Evolutionary conservation across 2,113 vertebrate genomes (phyloP), one percentile per base, ranked within the genome.

Genomic region (Rhinolophus ferrumequinum): DNA sequence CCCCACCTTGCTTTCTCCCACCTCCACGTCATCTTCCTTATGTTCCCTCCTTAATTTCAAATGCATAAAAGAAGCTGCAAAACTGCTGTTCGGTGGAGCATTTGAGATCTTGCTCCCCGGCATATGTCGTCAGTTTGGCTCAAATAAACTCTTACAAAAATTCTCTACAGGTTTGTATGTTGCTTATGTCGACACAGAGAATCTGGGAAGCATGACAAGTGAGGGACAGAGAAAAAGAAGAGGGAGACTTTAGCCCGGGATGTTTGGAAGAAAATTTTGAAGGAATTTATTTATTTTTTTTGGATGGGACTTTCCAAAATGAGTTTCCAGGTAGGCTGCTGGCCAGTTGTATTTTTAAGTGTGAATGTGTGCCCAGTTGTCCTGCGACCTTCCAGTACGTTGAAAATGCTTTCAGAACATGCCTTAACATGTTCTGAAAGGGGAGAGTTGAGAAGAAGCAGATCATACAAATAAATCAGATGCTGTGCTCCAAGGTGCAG

Each of bases 341-440:
- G 26, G 16, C 12, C 3, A 19, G 50, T 2, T 24, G 15, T 15
- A 8, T 35, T 35, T 21, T 22, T 50, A 54, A 75, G n/a, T n/a
- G n/a, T 21, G n/a, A 11, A 0, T 2, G 4, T 0, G 4, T 41
- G 24, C 28, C 35, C 86, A 38, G 67, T 2, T 9, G 66, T 41
- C 24, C 16, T 0, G 8, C 14, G 24, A 12, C 33, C 50, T 66
- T 16, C 38, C 5, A 33, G 8, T 2, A 26, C 35, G 73, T 75
- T 33, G 64, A 38, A 73, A 62, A 22, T 26, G 33, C 19, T 38
- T 70, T 18, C 1, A 24, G 47, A n/a, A 16, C 0, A 3, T 24
- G 9, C 35, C 66, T n/a, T n/a, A n/a, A n/a, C n/a, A n/a, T n/a
- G n/a, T n/a, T n/a, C n/a, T n/a, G n/a, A n/a, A n/a, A 41, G 66